These are phyloP conservation scores for Mastomys coucha DNA, from an alignment of 2,113 vertebrate genomes.

Conservation along the genomic window DNA sequence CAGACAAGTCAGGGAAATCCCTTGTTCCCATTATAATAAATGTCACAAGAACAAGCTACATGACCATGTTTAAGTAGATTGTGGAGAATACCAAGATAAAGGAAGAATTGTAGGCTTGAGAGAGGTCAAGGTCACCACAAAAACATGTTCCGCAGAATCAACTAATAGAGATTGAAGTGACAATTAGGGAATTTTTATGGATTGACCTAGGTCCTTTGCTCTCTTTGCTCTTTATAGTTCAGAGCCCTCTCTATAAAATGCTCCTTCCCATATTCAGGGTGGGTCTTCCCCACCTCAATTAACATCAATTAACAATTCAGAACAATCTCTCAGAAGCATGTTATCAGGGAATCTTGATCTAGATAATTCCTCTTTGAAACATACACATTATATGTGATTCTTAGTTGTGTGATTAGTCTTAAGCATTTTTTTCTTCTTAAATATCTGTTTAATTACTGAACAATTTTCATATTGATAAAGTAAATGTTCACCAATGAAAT, in stretches of 20 bases:
- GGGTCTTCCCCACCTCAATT: not conserved
- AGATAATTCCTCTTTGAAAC: not conserved
- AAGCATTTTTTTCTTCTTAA: not conserved
- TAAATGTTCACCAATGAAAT: not conserved
- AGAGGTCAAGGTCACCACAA: not conserved
- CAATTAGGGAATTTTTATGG: not conserved
- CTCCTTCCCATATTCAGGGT: not conserved
- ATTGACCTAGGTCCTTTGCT: not conserved
- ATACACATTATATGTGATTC: not conserved
- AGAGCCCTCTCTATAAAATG: not conserved
- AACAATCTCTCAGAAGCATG: not conserved
- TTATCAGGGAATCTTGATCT: not conserved
- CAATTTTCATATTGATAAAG: not conserved
- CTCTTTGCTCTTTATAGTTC: not conserved
- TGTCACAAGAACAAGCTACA: not conserved
- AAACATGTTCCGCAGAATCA: not conserved
- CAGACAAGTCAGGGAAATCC: not conserved
- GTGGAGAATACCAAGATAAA: not conserved
- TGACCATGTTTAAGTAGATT: not conserved
- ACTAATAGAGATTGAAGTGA: not conserved
- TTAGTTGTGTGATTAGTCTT: not conserved
- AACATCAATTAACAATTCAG: not conserved
- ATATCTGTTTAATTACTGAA: not conserved
- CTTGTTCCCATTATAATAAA: not conserved
- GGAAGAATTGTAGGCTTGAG: not conserved